phyloP scores from a whole-genome alignment of 2,797 vertebrate genomes.

The Decapterus maruadsi region DNA sequence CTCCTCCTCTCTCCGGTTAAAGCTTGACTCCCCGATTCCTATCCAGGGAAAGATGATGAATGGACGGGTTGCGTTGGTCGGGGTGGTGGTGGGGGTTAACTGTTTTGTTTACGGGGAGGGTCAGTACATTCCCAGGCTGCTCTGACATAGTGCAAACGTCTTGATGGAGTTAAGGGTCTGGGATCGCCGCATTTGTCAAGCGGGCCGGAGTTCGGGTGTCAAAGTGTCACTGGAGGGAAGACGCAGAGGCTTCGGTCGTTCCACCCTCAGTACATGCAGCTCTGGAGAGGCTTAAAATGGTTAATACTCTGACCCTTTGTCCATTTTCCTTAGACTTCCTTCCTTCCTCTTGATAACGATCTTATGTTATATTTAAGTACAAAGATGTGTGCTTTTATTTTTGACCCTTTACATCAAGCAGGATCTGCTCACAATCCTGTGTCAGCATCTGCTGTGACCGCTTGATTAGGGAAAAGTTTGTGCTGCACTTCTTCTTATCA shows the following conservation, averaged over 20 bases:
- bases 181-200: slow-evolving; percentile 60
- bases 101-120: slow-evolving; percentile 68
- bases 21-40: slow-evolving; percentile 56
- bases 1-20: slow-evolving; percentile 6
- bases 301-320: slow-evolving; percentile 6
- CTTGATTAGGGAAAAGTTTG: neutral
- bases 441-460: neutral
- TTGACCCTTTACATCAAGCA: neutral
- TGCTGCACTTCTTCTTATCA: neutral
- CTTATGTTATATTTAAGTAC: slow-evolving; percentile 2
- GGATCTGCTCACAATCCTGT: neutral
- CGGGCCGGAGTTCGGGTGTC: slow-evolving; percentile 45
- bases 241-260: neutral
- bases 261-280: neutral
- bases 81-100: slow-evolving; percentile 40
- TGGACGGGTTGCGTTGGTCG: slow-evolving; percentile 46
- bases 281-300: slow-evolving; percentile 22
- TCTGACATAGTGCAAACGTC: slow-evolving; percentile 52
- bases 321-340: slow-evolving; percentile 11
- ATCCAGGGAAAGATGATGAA: slow-evolving; percentile 65
- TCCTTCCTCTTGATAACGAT: neutral
- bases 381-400: slow-evolving; percentile 1
- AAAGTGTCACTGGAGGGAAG: slow-evolving; percentile 44
- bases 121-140: slow-evolving; percentile 79
- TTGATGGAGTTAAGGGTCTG: slow-evolving; percentile 55